These are phyloP conservation scores for Aldrovandia affinis DNA, from an alignment of 2,797 vertebrate genomes.

Conservation along the genomic window DNA sequence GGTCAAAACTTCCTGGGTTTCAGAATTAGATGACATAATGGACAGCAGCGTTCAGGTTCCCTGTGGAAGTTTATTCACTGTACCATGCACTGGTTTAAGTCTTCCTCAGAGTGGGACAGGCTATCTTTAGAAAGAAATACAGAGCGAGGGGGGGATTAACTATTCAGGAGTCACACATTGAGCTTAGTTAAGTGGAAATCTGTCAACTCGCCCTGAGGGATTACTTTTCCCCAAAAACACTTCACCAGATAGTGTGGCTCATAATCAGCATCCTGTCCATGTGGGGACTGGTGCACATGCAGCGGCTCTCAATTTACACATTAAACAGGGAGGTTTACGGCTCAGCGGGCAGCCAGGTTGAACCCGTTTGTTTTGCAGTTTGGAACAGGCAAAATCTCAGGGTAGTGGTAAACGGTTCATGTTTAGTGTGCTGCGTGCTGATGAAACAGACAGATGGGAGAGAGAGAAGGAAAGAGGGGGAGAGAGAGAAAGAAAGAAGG, in stretches of 20 bases:
- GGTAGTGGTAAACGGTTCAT: background rate
- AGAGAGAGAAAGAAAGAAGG: background rate
- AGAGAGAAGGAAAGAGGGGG: background rate
- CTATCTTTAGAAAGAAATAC: background rate
- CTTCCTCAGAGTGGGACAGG: background rate
- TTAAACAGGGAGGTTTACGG: background rate
- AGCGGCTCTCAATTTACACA: background rate
- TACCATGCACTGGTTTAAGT: background rate
- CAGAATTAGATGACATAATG: background rate
- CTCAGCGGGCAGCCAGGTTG: background rate
- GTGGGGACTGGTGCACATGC: background rate
- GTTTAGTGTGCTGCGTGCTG: background rate
- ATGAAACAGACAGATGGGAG: background rate
- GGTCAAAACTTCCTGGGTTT: background rate
- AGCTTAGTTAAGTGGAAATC: conserved; percentile 2
- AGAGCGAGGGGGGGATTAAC: background rate
- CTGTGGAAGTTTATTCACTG: background rate
- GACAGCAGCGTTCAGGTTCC: background rate
- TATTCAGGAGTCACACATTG: background rate
- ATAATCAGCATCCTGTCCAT: background rate
- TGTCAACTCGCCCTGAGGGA: conserved; percentile 5
- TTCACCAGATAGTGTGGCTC: background rate
- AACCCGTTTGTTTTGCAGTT: background rate
- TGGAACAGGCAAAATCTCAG: background rate
- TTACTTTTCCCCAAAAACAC: background rate